These are phyloP conservation scores for Lamellibrachia satsuma DNA, from an alignment of 2,888 invertebrate species.

Conservation along the genomic window DNA sequence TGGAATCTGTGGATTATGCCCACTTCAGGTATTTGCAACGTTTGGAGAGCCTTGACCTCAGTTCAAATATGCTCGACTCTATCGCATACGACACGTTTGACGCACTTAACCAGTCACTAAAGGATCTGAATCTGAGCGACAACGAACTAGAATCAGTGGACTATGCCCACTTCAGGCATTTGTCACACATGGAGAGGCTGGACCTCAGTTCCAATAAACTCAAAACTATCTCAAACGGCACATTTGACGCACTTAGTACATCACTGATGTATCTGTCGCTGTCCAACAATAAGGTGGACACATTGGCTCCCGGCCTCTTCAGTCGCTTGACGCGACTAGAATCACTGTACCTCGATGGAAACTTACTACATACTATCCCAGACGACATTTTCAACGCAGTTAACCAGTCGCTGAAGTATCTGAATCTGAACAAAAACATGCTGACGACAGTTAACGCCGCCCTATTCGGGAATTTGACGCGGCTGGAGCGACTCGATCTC, in stretches of 20 bases:
- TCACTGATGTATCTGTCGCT: slow-evolving; percentile 40
- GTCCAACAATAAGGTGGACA: slow-evolving; percentile 36
- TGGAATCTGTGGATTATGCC: slow-evolving; percentile 33
- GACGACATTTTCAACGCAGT: slow-evolving; percentile 34
- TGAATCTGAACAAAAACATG: slow-evolving; percentile 39
- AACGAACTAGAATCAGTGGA: slow-evolving; percentile 37
- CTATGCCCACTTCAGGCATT: slow-evolving; percentile 23
- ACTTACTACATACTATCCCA: slow-evolving; percentile 35
- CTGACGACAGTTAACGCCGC: slow-evolving; percentile 33
- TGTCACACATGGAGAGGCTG: too few species aligned
- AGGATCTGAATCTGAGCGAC: slow-evolving; percentile 39
- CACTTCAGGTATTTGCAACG: neutral
- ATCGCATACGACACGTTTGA: slow-evolving; percentile 38
- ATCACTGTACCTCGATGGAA: slow-evolving; percentile 37
- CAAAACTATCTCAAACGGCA: slow-evolving; percentile 33
- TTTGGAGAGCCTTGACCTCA: neutral
- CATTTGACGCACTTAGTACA: slow-evolving; percentile 33
- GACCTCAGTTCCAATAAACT: slow-evolving; percentile 33
- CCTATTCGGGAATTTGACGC: slow-evolving; percentile 30
- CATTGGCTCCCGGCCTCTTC: slow-evolving; percentile 33
- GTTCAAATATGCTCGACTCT: slow-evolving; percentile 29
- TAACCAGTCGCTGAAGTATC: slow-evolving; percentile 30
- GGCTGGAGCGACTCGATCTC: slow-evolving; percentile 38
- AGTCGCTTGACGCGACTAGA: slow-evolving; percentile 33
- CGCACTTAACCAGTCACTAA: slow-evolving; percentile 32